A percentile compares a stretch with the other conserved stretches of the same genome.
Conservation (phyloP, 2,113 vertebrate species). For the Podarcis raffonei region DNA sequence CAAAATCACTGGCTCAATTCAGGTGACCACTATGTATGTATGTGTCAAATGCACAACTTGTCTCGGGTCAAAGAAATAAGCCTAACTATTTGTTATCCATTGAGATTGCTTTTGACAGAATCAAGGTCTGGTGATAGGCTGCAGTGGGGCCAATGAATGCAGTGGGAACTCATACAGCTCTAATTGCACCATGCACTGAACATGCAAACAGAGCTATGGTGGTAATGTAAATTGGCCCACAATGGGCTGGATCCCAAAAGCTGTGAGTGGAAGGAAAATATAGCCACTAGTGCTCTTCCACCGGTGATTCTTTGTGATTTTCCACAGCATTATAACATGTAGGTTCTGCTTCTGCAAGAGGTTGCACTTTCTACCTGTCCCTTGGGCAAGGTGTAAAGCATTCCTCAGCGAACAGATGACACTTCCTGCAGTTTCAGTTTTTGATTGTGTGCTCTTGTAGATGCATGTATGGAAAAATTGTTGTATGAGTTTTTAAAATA, state of each 20-base stretch:
- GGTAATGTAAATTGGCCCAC: too few species aligned
- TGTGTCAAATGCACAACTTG: not conserved
- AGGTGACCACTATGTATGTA: too few species aligned
- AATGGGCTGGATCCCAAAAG: not conserved
- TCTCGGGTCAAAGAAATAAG: not conserved
- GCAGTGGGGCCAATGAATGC: too few species aligned
- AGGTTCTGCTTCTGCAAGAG: not conserved
- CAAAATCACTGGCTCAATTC: not conserved
- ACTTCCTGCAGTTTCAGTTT: not conserved
- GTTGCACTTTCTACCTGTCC: not conserved
- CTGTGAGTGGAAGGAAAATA: not conserved
- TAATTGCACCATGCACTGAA: too few species aligned
- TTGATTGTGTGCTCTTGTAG: not conserved
- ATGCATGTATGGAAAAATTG: not conserved
- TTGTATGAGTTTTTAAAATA: not conserved
- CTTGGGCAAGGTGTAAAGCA: too few species aligned
- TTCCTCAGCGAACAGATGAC: not conserved
- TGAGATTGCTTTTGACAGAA: too few species aligned
- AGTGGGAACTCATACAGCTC: too few species aligned
- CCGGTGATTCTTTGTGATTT: too few species aligned
- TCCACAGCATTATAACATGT: too few species aligned
- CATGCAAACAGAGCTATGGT: too few species aligned
- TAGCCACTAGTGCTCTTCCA: not conserved
- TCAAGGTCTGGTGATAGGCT: too few species aligned
- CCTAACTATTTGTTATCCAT: not conserved